These are phyloP conservation scores for Thamnaconus septentrionalis DNA, from an alignment of 2,113 vertebrate genomes.

Conservation along the genomic window DNA sequence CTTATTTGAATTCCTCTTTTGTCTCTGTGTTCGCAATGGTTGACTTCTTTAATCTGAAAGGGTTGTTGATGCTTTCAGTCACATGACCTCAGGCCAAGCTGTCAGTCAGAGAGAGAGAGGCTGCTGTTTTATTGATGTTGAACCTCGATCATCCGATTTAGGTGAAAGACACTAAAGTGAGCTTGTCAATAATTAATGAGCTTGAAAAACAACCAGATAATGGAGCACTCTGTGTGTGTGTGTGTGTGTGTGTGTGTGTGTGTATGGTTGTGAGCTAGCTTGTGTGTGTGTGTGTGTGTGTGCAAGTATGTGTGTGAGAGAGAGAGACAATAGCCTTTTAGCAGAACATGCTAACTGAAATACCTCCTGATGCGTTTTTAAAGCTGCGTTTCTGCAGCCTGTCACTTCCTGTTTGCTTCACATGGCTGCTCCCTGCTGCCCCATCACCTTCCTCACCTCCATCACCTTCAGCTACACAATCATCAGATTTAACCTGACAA, in stretches of 20 bases:
- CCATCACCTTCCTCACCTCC: neutral
- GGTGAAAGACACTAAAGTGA: constrained; percentile 38
- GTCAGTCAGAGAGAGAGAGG: constrained; percentile 25
- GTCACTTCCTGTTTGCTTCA: constrained; percentile 35
- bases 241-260: constrained; percentile 25
- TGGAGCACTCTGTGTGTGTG: constrained; percentile 27
- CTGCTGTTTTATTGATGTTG: constrained; percentile 31
- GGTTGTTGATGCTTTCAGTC: constrained; percentile 1
- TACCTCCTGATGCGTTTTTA: constrained; percentile 23
- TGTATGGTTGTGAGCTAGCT: neutral
- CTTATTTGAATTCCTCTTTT: no score
- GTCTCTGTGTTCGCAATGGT: neutral
- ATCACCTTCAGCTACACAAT: neutral
- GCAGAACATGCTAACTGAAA: constrained; percentile 42
- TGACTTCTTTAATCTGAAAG: constrained; percentile 1
- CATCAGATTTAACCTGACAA: neutral
- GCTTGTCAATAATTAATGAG: constrained; percentile 40
- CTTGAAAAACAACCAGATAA: constrained; percentile 9
- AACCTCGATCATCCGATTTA: constrained; percentile 21
- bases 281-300: constrained; percentile 7
- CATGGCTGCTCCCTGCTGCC: neutral
- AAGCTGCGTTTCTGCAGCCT: constrained; percentile 18
- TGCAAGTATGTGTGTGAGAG: neutral
- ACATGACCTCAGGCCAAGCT: constrained; percentile 1
- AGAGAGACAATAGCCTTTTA: constrained; percentile 39